Evolutionary conservation across 2,797 vertebrate genomes (phyloP).

Genomic region (Alca torda): DNA sequence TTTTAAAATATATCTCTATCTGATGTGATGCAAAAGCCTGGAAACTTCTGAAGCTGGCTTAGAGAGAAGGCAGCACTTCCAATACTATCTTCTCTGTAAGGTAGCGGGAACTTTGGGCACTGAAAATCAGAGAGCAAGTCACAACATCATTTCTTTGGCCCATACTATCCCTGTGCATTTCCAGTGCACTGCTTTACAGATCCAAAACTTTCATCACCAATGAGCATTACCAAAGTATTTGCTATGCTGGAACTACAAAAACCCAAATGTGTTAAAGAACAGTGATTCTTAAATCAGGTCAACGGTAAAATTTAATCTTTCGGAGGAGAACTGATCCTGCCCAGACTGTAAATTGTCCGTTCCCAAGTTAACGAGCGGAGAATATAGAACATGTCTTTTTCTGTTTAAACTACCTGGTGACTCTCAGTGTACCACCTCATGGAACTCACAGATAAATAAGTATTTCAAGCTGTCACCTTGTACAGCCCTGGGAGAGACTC

Average conservation of each 20-base stretch:
- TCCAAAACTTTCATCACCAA: not conserved
- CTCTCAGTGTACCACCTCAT: not conserved
- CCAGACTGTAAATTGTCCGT: not conserved
- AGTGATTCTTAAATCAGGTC: not conserved
- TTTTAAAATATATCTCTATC: not conserved
- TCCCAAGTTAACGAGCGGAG: not conserved
- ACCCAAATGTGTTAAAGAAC: not conserved
- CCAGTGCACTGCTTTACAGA: not conserved
- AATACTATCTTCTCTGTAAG: not conserved
- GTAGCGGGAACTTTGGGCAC: accelerated
- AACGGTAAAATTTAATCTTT: not conserved
- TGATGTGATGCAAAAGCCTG: not conserved
- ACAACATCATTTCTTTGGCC: not conserved
- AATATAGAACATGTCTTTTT: not conserved
- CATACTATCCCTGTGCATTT: not conserved
- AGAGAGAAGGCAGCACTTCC: not conserved
- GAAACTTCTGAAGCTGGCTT: not conserved
- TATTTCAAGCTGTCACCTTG: not conserved
- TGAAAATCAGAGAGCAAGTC: not conserved
- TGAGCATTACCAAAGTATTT: not conserved
- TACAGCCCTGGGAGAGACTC: not conserved
- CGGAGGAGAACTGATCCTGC: not conserved
- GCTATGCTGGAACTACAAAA: not conserved
- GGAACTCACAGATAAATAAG: not conserved
- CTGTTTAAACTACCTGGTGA: not conserved